Base-by-base conservation (phyloP, 2,113 vertebrate species). In the Crocuta crocuta region DNA sequence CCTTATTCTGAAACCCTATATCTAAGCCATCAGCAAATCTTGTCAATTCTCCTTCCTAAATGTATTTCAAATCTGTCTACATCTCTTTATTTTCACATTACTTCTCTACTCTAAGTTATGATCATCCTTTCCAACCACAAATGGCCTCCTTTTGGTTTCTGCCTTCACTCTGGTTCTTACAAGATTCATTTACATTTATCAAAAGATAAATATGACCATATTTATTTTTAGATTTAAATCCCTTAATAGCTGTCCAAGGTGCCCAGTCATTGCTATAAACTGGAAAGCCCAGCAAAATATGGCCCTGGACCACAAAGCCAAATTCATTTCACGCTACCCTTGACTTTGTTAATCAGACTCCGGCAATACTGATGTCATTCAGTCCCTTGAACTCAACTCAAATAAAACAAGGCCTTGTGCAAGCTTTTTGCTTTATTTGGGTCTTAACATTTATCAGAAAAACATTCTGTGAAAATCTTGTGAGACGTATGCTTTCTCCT, bases 221-320 rank as follows among this genome's bases (percentile, higher is more conserved):
- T 76, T 53, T 94, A 39, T 66, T 66, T 91, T 91, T 66, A 16
- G 17, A 26, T 92, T 93, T 86, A 92, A 93, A 86, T 35, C 5
- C 10, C 71, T 10, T 65, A 15, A 66, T 74, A 7, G 9, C 8
- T 58, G 2, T 66, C 70, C 31, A 55, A 73, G 5, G 23, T 97
- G 21, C 13, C 79, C 73, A 66, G 28, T 68, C 55, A 21, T 98
- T 88, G 79, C 17, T 26, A 31, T 73, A 35, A 96, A 5, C n/a
- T 48, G 82, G 7, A 63, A 61, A 84, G 2, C 0, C 53, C 92
- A 91, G 79, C 12, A 94, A 93, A 94, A 85, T 88, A 43, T 43
- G 45, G 35, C 7, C 7, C 24, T 7, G 91, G 35, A 63, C 9
- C 16, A 48, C 53, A 91, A 5, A 91, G 45, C 8, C n/a, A 89